Evolutionary conservation across 2,113 vertebrate genomes (phyloP), one percentile per base, ranked within the genome.

Genomic region (Chelonoidis abingdonii): DNA sequence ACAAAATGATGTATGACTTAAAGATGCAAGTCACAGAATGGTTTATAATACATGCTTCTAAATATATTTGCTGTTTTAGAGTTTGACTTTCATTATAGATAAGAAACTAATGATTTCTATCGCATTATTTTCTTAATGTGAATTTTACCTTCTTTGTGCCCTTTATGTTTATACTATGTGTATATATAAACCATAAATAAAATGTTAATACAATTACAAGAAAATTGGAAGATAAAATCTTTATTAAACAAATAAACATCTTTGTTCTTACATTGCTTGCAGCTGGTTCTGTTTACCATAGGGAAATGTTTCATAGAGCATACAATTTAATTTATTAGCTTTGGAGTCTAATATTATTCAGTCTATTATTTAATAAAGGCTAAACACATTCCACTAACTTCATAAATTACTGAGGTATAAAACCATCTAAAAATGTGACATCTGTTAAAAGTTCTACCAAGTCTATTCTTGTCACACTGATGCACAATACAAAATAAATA

Each of bases 221-320:
- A 98, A 98, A 98, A 98, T 97, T 98, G 97, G 97, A 98, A 98
- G 95, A 93, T 95, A 98, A 98, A 98, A 98, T 98, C 96, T 98
- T 95, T 97, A 98, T 96, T 97, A 94, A 54, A 97, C 97, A 98
- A 97, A 95, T 95, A 97, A 75, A 95, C 96, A 97, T 98, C 96
- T 97, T 89, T 97, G 88, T 96, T 97, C 95, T 95, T 97, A 92
- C 88, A 88, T 38, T 83, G 81, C 84, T 93, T 95, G 95, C 98
- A 98, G 98, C 98, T 98, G 98, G 98, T 97, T 98, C 97, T 98
- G 84, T 98, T 98, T 98, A 98, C 97, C 93, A 93, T 12, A 89
- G 96, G 97, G 98, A 98, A 97, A 96, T 59, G 89, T 98, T 98
- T 98, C 96, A 94, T 96, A 97, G 93, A 97, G 97, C 92, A 97